A percentile compares a stretch with the other conserved stretches of the same genome.
Conservation (phyloP, 1,140 invertebrate species). For the Drosophila mojavensis region DNA sequence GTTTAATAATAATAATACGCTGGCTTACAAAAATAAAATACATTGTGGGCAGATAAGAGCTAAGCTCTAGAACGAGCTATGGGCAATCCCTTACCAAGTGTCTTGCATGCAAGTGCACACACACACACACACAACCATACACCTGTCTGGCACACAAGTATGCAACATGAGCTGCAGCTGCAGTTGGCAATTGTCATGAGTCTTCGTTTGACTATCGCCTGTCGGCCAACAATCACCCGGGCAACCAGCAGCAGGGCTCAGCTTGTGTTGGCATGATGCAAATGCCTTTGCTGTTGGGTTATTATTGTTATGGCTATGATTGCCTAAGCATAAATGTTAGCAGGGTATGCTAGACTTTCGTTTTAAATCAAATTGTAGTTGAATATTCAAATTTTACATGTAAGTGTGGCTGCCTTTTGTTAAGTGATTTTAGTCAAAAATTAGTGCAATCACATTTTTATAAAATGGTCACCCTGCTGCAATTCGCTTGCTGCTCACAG, state of each 20-base stretch:
- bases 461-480: background rate
- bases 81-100: slow-evolving; percentile 66
- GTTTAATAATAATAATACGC: slow-evolving; percentile 73
- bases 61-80: slow-evolving; percentile 8
- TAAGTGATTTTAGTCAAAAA: background rate
- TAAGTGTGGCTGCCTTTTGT: background rate
- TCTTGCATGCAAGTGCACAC: slow-evolving; percentile 30
- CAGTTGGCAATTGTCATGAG: slow-evolving; percentile 66
- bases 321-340: background rate
- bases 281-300: slow-evolving; percentile 39
- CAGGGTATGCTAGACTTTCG: background rate
- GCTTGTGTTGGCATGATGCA: slow-evolving; percentile 33
- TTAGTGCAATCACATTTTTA: background rate
- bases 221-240: slow-evolving; percentile 70
- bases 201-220: slow-evolving; percentile 46
- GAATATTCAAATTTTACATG: background rate
- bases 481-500: background rate
- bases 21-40: slow-evolving; percentile 50
- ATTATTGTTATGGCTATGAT: slow-evolving; percentile 42
- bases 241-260: slow-evolving; percentile 41
- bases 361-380: background rate
- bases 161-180: slow-evolving; percentile 17
- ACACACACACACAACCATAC: slow-evolving; percentile 10
- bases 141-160: background rate
- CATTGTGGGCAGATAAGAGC: slow-evolving; percentile 7